Evolutionary conservation across 2,113 vertebrate species (phyloP).

Genomic region (Coregonus clupeaformis): DNA sequence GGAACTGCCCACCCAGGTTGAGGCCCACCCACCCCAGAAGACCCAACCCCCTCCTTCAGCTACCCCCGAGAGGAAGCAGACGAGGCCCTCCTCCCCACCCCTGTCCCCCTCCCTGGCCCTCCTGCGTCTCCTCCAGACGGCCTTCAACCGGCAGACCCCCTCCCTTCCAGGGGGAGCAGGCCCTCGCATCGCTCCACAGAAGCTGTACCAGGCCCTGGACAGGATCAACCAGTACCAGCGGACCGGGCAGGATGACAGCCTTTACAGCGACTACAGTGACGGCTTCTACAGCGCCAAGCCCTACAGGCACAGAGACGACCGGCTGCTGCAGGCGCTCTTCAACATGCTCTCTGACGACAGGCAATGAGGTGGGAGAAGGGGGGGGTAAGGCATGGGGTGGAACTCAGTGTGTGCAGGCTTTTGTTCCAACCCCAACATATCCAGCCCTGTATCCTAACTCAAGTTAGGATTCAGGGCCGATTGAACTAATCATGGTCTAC

Average conservation of each 20-base stretch:
- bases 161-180: constrained; percentile 39
- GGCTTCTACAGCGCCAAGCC: constrained; percentile 88
- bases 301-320: constrained; percentile 91
- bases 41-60: constrained; percentile 43
- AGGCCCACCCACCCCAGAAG: constrained; percentile 54
- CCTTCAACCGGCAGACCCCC: constrained; percentile 81
- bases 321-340: constrained; percentile 88
- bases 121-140: constrained; percentile 83
- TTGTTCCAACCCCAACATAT: no score
- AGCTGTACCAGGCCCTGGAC: constrained; percentile 85
- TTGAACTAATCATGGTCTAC: neutral
- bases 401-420: neutral
- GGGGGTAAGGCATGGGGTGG: neutral
- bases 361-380: constrained; percentile 58
- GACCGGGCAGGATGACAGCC: constrained; percentile 76
- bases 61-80: neutral
- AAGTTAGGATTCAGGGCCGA: no score
- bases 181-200: constrained; percentile 76
- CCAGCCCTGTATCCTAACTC: no score
- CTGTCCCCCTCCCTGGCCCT: constrained; percentile 73
- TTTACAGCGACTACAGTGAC: constrained; percentile 89
- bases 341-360: constrained; percentile 82
- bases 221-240: constrained; percentile 84
- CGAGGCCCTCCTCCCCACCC: constrained; percentile 18
- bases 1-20: constrained; percentile 72